Conservation (phyloP, 1,140 invertebrate genomes). For the Matsumurasca onukii region DNA sequence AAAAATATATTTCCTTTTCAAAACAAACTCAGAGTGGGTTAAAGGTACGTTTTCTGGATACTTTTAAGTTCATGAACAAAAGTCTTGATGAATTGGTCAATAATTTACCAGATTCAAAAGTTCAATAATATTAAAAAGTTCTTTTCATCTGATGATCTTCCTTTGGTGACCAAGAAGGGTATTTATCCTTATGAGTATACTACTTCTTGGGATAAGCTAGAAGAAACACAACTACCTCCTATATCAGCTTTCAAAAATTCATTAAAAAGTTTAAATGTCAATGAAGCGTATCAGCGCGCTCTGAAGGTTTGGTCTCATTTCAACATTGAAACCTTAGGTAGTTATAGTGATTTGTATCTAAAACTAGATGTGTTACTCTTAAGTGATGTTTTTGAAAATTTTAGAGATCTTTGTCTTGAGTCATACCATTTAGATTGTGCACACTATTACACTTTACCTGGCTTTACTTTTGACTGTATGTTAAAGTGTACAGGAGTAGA, state of each 20-base stretch:
- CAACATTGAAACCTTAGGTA: constrained; percentile 41
- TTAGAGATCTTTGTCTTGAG: constrained; percentile 42
- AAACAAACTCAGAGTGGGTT: constrained; percentile 20
- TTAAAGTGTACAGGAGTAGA: constrained; percentile 47
- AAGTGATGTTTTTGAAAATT: constrained; percentile 51
- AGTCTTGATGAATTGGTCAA: constrained; percentile 18
- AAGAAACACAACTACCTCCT: constrained; percentile 44
- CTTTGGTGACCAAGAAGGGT: constrained; percentile 41
- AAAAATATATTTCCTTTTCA: constrained; percentile 27
- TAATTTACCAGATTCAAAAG: constrained; percentile 12
- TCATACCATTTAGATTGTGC: constrained; percentile 37
- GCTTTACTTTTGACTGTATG: constrained; percentile 50
- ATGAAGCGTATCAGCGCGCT: constrained; percentile 49
- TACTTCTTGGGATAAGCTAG: constrained; percentile 41
- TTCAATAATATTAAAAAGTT: constrained; percentile 21
- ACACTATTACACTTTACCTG: constrained; percentile 47
- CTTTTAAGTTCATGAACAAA: constrained; percentile 19
- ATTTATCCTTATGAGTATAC: constrained; percentile 46
- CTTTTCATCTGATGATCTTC: constrained; percentile 29
- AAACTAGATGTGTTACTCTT: constrained; percentile 50
- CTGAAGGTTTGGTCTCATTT: constrained; percentile 50
- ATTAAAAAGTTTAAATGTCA: constrained; percentile 42
- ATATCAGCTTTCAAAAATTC: constrained; percentile 43
- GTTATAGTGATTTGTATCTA: constrained; percentile 46
- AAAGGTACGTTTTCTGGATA: constrained; percentile 29